A percentile compares a stretch with the other conserved stretches of the same genome.
phyloP scores from a whole-genome alignment of 30 jellyfish, hydroid and myxozoan species.

The Catostylus mosaicus region DNA sequence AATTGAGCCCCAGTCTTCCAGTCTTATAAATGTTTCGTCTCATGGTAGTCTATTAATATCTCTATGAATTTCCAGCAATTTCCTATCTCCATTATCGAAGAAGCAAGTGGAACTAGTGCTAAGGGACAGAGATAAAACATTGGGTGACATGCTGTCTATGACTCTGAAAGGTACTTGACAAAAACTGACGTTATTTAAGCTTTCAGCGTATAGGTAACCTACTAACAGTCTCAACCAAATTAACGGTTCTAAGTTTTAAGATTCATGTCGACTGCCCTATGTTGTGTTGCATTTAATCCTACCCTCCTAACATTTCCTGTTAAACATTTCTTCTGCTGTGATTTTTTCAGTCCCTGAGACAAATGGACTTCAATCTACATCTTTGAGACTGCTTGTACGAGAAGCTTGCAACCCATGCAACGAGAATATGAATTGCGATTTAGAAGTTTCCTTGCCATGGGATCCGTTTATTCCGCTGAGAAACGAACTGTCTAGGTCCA shows the following conservation, averaged over 20 bases:
- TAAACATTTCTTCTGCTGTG: too few species aligned
- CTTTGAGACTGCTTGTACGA: not conserved
- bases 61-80: conserved; percentile 1
- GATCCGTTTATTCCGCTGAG: conserved; percentile 18
- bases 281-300: too few species aligned
- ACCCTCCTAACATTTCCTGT: too few species aligned
- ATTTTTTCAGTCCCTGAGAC: conserved; percentile 17
- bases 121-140: conserved; percentile 30
- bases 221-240: too few species aligned
- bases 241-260: too few species aligned
- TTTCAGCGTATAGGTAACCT: too few species aligned
- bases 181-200: not conserved
- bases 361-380: not conserved
- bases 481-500: conserved; percentile 7
- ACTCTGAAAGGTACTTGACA: conserved; percentile 29
- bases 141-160: conserved; percentile 51
- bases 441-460: conserved; percentile 53
- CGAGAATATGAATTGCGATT: conserved; percentile 20
- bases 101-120: not conserved
- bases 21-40: too few species aligned
- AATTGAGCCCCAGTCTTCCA: too few species aligned
- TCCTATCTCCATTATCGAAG: conserved; percentile 29
- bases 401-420: not conserved
- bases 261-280: too few species aligned
- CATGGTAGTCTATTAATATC: not conserved